Percentiles rank a stretch among this genome's conserved stretches.
Conservation (phyloP, 1,140 invertebrate genomes). For the Formica exsecta region DNA sequence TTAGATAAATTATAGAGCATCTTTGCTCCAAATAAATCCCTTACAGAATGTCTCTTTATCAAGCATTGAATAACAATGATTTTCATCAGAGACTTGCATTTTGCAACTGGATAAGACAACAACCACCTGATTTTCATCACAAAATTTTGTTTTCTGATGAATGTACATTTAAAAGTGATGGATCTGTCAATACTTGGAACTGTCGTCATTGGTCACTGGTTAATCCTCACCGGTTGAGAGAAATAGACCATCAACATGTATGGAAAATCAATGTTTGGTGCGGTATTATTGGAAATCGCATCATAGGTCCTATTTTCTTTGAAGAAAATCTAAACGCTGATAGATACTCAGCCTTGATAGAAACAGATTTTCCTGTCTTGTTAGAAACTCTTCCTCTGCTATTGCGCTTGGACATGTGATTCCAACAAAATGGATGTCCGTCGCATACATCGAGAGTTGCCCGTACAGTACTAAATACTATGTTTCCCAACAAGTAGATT, state of each 20-base stretch:
- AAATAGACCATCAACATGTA: slow-evolving; percentile 65
- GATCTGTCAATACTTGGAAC: slow-evolving; percentile 65
- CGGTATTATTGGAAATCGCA: slow-evolving; percentile 59
- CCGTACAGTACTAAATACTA: not conserved
- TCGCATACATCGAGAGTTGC: not conserved
- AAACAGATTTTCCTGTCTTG: slow-evolving; percentile 20
- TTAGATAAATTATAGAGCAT: too few species aligned
- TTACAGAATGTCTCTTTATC: too few species aligned
- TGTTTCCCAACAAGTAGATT: not conserved
- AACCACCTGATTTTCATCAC: too few species aligned
- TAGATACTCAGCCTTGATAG: slow-evolving; percentile 70
- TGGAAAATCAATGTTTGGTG: slow-evolving; percentile 74
- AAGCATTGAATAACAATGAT: too few species aligned
- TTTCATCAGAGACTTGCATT: too few species aligned
- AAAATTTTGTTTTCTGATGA: too few species aligned
- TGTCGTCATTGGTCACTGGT: slow-evolving; percentile 62
- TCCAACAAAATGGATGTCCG: too few species aligned
- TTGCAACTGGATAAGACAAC: too few species aligned
- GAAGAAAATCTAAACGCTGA: slow-evolving; percentile 68
- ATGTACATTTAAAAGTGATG: slow-evolving; percentile 49
- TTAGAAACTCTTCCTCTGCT: not conserved
- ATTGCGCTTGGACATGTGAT: too few species aligned
- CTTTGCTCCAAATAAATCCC: too few species aligned
- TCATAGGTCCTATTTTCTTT: slow-evolving; percentile 69
- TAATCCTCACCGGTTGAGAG: slow-evolving; percentile 64